Percentiles rank a stretch among this genome's conserved stretches.
Evolutionary conservation across 2,113 vertebrate genomes (phyloP).

Genomic region (Indri indri): DNA sequence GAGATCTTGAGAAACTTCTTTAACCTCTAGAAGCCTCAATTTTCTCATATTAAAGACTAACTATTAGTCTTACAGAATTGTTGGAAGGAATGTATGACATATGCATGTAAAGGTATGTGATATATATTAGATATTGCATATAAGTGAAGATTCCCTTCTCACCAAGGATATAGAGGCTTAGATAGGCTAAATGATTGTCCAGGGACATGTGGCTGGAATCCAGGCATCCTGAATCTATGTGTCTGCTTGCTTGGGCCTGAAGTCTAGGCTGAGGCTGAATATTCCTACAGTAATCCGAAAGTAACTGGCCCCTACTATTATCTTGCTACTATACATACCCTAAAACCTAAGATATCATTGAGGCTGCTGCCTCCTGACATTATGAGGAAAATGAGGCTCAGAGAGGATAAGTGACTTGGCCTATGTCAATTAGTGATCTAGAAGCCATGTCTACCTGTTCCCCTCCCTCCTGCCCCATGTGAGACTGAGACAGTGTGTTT

Average conservation of each 20-base stretch:
- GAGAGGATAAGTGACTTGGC: not conserved
- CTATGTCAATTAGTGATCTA: not conserved
- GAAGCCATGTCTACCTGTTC: slow-evolving; percentile 86
- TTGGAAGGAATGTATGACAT: not conserved
- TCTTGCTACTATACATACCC: not conserved
- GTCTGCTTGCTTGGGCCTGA: not conserved
- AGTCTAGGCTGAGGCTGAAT: not conserved
- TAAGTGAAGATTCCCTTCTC: not conserved
- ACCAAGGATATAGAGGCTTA: not conserved
- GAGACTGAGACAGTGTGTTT: slow-evolving; percentile 90
- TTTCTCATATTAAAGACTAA: not conserved
- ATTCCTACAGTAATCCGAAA: not conserved
- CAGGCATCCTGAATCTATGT: not conserved
- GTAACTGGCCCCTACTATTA: not conserved
- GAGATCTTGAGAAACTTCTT: not conserved
- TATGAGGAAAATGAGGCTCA: not conserved
- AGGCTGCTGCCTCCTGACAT: not conserved
- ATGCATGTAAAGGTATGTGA: not conserved
- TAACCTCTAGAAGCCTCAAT: not conserved
- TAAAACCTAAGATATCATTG: not conserved
- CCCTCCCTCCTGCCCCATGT: slow-evolving; percentile 88
- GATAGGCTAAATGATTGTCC: not conserved
- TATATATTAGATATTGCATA: not conserved
- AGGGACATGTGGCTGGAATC: not conserved
- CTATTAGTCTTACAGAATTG: not conserved